A percentile compares a stretch with the other conserved stretches of the same genome.
phyloP scores from a whole-genome alignment of 2,888 invertebrate species.

The Morinoia aosen region DNA sequence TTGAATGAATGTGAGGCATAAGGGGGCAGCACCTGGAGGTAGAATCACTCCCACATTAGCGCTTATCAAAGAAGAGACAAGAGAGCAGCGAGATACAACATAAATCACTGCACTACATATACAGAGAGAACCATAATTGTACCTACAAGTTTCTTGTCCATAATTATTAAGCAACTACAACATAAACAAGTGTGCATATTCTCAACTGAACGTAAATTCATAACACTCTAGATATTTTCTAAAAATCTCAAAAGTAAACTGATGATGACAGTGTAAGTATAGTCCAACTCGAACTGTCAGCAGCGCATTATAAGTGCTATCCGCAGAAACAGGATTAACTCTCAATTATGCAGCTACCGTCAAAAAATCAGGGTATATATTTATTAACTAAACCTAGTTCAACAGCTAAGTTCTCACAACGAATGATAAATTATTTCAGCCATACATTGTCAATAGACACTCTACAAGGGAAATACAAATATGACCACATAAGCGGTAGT shows the following conservation, averaged over 20 bases:
- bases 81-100: not conserved
- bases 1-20: not conserved
- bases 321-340: not conserved
- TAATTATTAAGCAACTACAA: not conserved
- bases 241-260: not conserved
- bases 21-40: not conserved
- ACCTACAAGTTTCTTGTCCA: not conserved
- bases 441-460: not conserved
- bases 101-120: not conserved
- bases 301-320: not conserved
- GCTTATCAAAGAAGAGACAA: too few species aligned
- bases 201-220: too few species aligned
- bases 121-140: not conserved
- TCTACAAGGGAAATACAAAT: not conserved
- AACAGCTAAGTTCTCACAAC: not conserved
- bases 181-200: not conserved
- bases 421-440: not conserved
- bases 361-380: not conserved
- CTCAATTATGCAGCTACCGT: not conserved
- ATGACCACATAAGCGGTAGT: not conserved
- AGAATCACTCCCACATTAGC: not conserved
- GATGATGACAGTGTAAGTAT: not conserved
- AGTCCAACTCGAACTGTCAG: not conserved
- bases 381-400: not conserved
- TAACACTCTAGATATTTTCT: too few species aligned